Percentiles rank a stretch among this genome's conserved stretches.
These are phyloP conservation scores for Hydropsyche betteni DNA, from an alignment of 2,888 invertebrate genomes.

Conservation along the genomic window DNA sequence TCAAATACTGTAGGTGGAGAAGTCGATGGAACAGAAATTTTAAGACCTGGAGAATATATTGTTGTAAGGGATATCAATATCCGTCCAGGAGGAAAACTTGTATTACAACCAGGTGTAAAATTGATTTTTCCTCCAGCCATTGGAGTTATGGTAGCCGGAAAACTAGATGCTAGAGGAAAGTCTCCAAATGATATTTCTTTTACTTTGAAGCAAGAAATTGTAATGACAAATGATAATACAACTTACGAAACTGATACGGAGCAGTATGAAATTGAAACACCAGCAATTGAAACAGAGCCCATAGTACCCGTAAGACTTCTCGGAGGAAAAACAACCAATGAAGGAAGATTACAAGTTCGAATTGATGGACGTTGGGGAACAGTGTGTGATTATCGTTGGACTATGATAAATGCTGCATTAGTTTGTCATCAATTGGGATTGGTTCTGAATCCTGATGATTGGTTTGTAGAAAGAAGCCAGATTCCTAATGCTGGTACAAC, in stretches of 20 bases:
- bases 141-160: slow-evolving; percentile 96
- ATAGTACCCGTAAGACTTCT: slow-evolving; percentile 79
- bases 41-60: slow-evolving; percentile 85
- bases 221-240: slow-evolving; percentile 71
- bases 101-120: slow-evolving; percentile 87
- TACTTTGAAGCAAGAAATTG: slow-evolving; percentile 79
- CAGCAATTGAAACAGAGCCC: slow-evolving; percentile 67
- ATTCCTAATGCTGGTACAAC: slow-evolving; percentile 81
- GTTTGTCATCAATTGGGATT: slow-evolving; percentile 96
- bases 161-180: slow-evolving; percentile 83
- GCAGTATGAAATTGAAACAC: slow-evolving; percentile 68
- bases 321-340: slow-evolving; percentile 81
- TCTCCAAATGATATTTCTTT: slow-evolving; percentile 82
- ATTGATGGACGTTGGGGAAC: slow-evolving; percentile 94
- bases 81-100: slow-evolving; percentile 89
- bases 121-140: slow-evolving; percentile 91
- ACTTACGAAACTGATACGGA: slow-evolving; percentile 69
- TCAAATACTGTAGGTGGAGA: slow-evolving; percentile 86
- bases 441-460: slow-evolving; percentile 90
- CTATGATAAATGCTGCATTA: slow-evolving; percentile 86
- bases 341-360: slow-evolving; percentile 88
- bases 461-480: slow-evolving; percentile 84
- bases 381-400: slow-evolving; percentile 97
- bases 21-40: slow-evolving; percentile 87
- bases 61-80: slow-evolving; percentile 96